Conservation (phyloP, 1,140 invertebrate genomes). For the Bombus consobrinus region DNA sequence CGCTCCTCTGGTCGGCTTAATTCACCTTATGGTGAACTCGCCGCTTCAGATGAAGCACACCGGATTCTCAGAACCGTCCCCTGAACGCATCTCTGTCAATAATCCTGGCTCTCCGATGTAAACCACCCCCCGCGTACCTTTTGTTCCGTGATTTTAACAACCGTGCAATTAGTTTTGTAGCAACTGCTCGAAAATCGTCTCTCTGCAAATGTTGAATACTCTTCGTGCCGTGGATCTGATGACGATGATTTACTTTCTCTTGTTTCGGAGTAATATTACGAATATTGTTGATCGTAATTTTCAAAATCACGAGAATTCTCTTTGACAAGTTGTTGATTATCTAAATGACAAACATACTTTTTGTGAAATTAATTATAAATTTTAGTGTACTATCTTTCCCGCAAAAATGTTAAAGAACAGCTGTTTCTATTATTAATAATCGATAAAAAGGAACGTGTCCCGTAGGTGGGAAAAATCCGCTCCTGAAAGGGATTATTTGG, state of each 20-base stretch:
- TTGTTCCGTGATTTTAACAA: neutral
- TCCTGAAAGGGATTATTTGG: too few species aligned
- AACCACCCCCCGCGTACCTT: neutral
- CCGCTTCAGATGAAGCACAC: neutral
- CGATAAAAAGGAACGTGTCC: too few species aligned
- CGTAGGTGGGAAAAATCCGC: too few species aligned
- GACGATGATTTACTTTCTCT: too few species aligned
- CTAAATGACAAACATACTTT: too few species aligned
- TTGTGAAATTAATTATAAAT: neutral
- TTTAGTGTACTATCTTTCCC: neutral
- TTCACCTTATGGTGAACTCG: constrained; percentile 11
- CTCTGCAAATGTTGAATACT: too few species aligned
- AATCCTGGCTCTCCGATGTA: neutral
- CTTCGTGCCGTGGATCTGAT: too few species aligned
- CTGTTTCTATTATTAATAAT: too few species aligned
- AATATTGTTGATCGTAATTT: too few species aligned
- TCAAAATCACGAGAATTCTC: too few species aligned
- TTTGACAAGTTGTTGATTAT: too few species aligned
- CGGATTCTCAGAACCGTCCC: neutral
- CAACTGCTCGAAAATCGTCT: neutral
- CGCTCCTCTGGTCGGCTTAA: neutral
- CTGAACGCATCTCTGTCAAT: neutral
- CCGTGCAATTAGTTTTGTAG: neutral
- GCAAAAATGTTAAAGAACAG: rapidly evolving
- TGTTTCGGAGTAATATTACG: too few species aligned